A percentile compares a stretch with the other conserved stretches of the same genome.
phyloP scores from a whole-genome alignment of 2,113 vertebrate genomes.

The Leucoraja erinaceus region DNA sequence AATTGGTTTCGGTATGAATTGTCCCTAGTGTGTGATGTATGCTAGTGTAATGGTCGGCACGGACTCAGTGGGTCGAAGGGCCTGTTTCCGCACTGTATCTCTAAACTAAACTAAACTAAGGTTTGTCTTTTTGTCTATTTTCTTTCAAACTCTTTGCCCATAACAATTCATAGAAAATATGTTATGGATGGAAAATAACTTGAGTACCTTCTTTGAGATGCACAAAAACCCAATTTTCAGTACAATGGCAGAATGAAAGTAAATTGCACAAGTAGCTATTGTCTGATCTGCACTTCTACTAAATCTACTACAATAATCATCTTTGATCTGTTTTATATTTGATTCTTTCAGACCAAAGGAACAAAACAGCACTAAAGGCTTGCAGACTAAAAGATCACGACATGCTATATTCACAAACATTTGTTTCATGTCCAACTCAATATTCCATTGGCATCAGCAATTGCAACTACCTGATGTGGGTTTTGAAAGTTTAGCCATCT shows the following conservation, averaged over 20 bases:
- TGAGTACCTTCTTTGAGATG: slow-evolving; percentile 11
- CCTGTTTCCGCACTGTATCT: no score
- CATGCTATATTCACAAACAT: not conserved
- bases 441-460: not conserved
- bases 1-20: no score
- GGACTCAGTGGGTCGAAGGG: no score
- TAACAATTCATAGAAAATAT: slow-evolving; percentile 17
- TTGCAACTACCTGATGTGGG: not conserved
- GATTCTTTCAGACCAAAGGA: not conserved
- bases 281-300: not conserved
- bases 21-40: no score
- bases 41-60: no score
- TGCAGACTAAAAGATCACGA: not conserved
- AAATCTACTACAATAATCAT: slow-evolving; percentile 30
- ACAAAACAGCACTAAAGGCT: not conserved
- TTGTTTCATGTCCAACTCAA: slow-evolving; percentile 33
- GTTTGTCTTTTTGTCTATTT: not conserved
- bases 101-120: no score
- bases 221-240: slow-evolving; percentile 36
- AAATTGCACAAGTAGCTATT: slow-evolving; percentile 24
- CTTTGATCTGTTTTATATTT: slow-evolving; percentile 32
- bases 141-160: not conserved
- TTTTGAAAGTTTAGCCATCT: not conserved
- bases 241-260: slow-evolving; percentile 6
- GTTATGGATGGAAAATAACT: not conserved